Percentiles rank a stretch among this genome's conserved stretches.
phyloP scores from a whole-genome alignment of 2,797 vertebrate species.

The Arnoldichthys spilopterus region DNA sequence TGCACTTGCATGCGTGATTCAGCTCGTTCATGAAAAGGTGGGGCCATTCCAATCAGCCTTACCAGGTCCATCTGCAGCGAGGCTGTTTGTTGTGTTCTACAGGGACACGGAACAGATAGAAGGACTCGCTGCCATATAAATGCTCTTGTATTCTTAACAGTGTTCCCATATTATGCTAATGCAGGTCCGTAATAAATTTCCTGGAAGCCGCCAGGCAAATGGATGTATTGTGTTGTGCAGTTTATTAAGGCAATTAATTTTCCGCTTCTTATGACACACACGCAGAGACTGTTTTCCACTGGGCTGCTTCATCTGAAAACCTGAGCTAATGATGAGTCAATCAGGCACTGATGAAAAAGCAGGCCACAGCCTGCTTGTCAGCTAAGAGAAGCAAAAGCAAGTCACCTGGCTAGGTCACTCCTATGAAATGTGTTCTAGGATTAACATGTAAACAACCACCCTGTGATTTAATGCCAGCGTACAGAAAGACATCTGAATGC shows the following conservation, averaged over 20 bases:
- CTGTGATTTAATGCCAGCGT: too few species aligned
- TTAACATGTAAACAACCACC: neutral
- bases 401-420: neutral
- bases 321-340: constrained; percentile 34
- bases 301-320: constrained; percentile 29
- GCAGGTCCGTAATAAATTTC: constrained; percentile 30
- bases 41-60: neutral
- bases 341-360: constrained; percentile 17
- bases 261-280: neutral
- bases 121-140: constrained; percentile 2
- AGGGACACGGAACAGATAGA: neutral
- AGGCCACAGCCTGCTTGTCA: constrained; percentile 12
- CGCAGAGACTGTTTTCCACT: neutral
- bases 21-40: neutral
- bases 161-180: constrained; percentile 41
- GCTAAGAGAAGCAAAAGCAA: neutral
- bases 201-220: constrained; percentile 31
- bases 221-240: constrained; percentile 10
- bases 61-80: neutral
- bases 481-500: neutral
- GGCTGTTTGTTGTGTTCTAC: neutral
- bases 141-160: constrained; percentile 26
- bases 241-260: constrained; percentile 37
- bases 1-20: neutral
- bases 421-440: neutral